Evolutionary conservation across 1,140 invertebrate genomes (phyloP).

Genomic region (Pomacea maculata): DNA sequence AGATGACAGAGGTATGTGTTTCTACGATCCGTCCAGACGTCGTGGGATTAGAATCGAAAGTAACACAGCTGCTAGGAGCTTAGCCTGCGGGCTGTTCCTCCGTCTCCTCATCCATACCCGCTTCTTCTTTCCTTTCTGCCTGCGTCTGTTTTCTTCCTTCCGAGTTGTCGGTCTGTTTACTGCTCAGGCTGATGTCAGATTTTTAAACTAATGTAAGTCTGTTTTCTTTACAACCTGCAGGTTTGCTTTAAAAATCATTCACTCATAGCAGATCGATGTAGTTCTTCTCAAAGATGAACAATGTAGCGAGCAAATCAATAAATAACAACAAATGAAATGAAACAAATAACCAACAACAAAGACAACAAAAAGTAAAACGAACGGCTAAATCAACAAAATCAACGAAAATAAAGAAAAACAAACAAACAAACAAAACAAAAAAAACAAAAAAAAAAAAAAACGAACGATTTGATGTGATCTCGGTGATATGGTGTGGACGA

Average conservation of each 20-base stretch:
- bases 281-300: not conserved
- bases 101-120: not conserved
- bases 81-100: not conserved
- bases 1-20: conserved; percentile 1
- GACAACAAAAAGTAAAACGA: too few relatives aligned
- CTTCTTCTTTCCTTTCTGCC: not conserved
- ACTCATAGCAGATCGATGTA: not conserved
- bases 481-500: too few relatives aligned
- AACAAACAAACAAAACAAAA: too few relatives aligned
- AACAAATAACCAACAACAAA: too few relatives aligned
- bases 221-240: too few relatives aligned
- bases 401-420: too few relatives aligned
- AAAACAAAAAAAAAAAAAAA: too few relatives aligned
- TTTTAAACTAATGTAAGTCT: not conserved
- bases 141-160: not conserved
- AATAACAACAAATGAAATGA: not conserved
- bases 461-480: too few relatives aligned
- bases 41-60: not conserved
- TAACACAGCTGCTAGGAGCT: not conserved
- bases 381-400: too few relatives aligned
- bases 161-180: too few relatives aligned
- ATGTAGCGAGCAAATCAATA: not conserved
- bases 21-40: not conserved
- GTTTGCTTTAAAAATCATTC: not conserved
- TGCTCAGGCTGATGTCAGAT: not conserved